phyloP scores from a whole-genome alignment of 2,888 invertebrate species.

The Lepidocyrtoides sp. region DNA sequence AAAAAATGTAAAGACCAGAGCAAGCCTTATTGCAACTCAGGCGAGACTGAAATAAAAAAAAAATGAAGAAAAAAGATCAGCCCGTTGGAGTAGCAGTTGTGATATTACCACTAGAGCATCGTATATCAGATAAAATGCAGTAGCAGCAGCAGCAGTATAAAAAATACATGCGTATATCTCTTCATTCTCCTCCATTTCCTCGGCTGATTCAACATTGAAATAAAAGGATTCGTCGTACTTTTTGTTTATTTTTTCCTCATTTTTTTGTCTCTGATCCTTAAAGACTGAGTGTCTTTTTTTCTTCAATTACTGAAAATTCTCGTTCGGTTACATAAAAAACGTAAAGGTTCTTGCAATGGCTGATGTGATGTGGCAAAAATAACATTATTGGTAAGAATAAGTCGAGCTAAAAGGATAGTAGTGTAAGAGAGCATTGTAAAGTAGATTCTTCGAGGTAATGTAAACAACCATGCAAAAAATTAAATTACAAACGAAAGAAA shows the following conservation, averaged over 20 bases:
- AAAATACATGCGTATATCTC: neutral
- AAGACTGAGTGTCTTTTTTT: neutral
- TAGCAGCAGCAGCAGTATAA: neutral
- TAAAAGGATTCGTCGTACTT: neutral
- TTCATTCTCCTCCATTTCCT: neutral
- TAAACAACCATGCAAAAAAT: conserved; percentile 72
- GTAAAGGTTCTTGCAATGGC: neutral
- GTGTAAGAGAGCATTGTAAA: conserved; percentile 21
- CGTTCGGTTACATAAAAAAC: neutral
- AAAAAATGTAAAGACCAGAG: neutral
- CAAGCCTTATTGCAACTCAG: neutral
- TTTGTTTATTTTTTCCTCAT: neutral
- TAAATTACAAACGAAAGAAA: conserved; percentile 48
- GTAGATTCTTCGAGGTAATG: conserved; percentile 60
- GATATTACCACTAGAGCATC: neutral
- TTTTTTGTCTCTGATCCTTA: conserved; percentile 12
- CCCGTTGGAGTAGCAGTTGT: neutral
- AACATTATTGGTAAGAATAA: conserved; percentile 22
- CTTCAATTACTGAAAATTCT: neutral
- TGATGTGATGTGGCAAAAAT: neutral
- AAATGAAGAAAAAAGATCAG: neutral
- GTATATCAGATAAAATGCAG: neutral
- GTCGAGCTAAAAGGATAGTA: neutral
- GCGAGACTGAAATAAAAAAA: neutral
- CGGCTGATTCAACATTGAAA: neutral